A percentile compares a stretch with the other conserved stretches of the same genome.
These are phyloP conservation scores for Celastrina argiolus DNA, from an alignment of 2,888 invertebrate species.

Conservation along the genomic window DNA sequence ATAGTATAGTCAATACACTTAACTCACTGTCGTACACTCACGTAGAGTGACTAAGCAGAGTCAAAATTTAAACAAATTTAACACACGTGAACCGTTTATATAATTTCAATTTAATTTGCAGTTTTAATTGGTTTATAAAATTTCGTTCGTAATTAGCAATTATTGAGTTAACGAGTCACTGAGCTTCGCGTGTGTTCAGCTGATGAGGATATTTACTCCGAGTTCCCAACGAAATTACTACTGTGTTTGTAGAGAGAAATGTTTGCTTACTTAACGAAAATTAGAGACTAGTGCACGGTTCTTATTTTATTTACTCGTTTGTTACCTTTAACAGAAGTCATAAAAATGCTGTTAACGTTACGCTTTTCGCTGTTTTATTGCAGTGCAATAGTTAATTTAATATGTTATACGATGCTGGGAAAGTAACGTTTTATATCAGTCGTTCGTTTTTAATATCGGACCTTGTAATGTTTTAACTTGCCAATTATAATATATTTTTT, in stretches of 20 bases:
- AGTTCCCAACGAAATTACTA: conserved; percentile 14
- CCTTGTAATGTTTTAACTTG: background rate
- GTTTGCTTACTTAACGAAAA: conserved; percentile 22
- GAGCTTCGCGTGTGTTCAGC: conserved; percentile 23
- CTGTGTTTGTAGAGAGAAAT: conserved; percentile 17
- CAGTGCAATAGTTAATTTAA: background rate
- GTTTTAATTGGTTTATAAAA: conserved; percentile 27
- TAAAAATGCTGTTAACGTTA: conserved; percentile 6
- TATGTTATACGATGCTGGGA: background rate
- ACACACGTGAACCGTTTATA: background rate
- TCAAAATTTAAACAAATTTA: too few species aligned
- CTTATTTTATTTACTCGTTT: conserved; percentile 20
- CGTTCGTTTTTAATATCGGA: background rate
- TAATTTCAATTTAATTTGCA: conserved; percentile 7
- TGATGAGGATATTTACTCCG: conserved; percentile 21
- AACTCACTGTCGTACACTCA: too few species aligned
- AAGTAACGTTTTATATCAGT: background rate
- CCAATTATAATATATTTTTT: too few species aligned
- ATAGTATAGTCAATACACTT: too few species aligned
- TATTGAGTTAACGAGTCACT: conserved; percentile 26
- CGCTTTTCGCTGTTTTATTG: conserved; percentile 4
- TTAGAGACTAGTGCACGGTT: conserved; percentile 14
- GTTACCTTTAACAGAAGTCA: conserved; percentile 2
- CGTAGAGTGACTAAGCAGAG: too few species aligned
- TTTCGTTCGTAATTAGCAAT: conserved; percentile 28